Evolutionary conservation across 2,797 vertebrate species (phyloP), one percentile per base, ranked within the genome.

Genomic region (Helostoma temminkii): DNA sequence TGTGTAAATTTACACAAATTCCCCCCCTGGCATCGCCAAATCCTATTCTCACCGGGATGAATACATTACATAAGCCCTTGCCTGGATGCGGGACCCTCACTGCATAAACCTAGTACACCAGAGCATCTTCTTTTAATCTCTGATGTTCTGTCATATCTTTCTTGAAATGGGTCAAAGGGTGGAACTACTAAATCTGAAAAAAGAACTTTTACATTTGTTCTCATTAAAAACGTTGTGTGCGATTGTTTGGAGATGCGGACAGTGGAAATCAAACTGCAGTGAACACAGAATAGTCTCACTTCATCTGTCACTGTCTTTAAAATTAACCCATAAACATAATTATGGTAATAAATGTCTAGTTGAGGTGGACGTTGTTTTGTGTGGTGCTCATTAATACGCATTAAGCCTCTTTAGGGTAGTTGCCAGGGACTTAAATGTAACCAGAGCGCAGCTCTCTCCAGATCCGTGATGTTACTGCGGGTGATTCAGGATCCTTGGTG

Each of bases 391-490:
- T 81, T 82, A 81, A 76, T 83, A 78, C 63, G 61, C 71, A 56
- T 41, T 80, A 64, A 62, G 80, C 66, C 66, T 69, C 68, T 69
- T 64, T 71, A 54, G 67, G 71, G 60, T 42, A 32, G 66, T 68
- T 80, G 81, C 86, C 80, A 88, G 49, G 41, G 62, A 45, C 46
- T 58, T 65, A 83, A 76, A 90, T 92, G 90, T 85, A 93, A 90
- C 92, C 93, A 89, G 90, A 93, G 93, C 84, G 70, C 47, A 70
- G 25, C 41, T 69, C 89, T 57, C 65, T 79, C 69, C 74, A 68
- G 72, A 73, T 72, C 78, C 66, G 49, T 77, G 80, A 73, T 90
- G 88, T 82, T 78, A 88, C 84, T 85, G 87, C 85, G 67, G 86
- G 76, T 70, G 61, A 85, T 73, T 87, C 82, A 82, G 88, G 88